Evolutionary conservation across 1,140 invertebrate genomes (phyloP), one percentile per base, ranked within the genome.

Genomic region (Drosophila serrata): DNA sequence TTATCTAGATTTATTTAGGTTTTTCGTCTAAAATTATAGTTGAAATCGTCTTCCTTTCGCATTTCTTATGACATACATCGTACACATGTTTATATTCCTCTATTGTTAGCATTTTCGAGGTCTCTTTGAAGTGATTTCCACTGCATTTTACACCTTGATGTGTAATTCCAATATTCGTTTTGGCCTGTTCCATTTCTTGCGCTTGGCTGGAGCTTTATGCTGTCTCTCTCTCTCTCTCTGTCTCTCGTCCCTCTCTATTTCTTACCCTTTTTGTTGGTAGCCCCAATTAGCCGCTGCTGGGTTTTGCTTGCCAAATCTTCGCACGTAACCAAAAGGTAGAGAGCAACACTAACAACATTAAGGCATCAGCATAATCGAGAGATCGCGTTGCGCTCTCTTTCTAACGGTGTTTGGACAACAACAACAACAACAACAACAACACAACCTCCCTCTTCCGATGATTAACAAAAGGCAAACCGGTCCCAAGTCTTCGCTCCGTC

Each of bases 321-420:
- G 84, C 84, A 82, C 84, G 79, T 82, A 87, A 87, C 82, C 45
- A 43, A 82, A 88, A 81, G 79, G 22, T 19, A 48, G 43, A 56
- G 43, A 40, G 31, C 57, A 42, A 29, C 37, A 70, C 49, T 22
- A 72, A 59, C 65, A 49, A 72, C 67, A 72, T 46, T 46, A 57
- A 46, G 67, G 68, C 42, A 80, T 84, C 72, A 87, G 57, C 85
- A 88, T 81, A 88, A 88, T 84, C 72, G 63, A 64, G 64, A 35
- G 45, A 53, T 67, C 67, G 48, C 59, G 39, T 67, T 57, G n/a
- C 29, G 59, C 67, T 67, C 75, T 68, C 58, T 67, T 53, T 78
- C 85, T 88, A 88, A 88, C 84, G 84, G 84, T 80, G 84, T 70
- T 82, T 88, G 67, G 33, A 37, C 31, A 53, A 53, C 31, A 35